A percentile compares a stretch with the other conserved stretches of the same genome.
phyloP scores from a whole-genome alignment of 53 echinoderm and acorn worm genomes.

The Temnopleurus reevesii region DNA sequence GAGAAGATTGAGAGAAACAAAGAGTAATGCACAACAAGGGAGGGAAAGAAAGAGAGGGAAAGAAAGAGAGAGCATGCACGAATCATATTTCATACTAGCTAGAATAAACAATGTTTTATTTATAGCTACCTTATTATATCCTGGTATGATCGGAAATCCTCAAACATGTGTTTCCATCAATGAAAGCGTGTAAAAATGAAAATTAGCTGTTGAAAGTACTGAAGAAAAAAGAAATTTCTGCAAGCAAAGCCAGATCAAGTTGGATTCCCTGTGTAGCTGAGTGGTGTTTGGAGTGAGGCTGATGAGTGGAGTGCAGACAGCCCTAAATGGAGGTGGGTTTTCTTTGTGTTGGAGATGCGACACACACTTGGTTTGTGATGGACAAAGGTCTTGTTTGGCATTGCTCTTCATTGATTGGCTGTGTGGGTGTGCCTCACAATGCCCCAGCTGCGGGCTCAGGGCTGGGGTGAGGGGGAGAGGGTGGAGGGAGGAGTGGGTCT shows the following conservation, averaged over 20 bases:
- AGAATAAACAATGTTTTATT: too few relatives aligned
- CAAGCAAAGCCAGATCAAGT: background rate
- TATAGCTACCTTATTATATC: too few relatives aligned
- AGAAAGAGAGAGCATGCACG: too few relatives aligned
- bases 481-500: background rate
- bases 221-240: background rate
- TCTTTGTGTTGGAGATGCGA: conserved; percentile 64
- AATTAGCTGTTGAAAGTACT: too few relatives aligned
- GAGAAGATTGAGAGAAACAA: too few relatives aligned
- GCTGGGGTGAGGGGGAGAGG: background rate
- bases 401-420: conserved; percentile 43
- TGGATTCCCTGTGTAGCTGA: background rate
- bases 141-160: too few relatives aligned
- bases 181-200: too few relatives aligned
- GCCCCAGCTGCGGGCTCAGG: background rate
- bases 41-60: too few relatives aligned
- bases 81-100: too few relatives aligned
- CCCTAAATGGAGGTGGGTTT: background rate
- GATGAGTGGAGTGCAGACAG: background rate
- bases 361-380: conserved; percentile 33
- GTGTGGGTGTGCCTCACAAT: conserved; percentile 3
- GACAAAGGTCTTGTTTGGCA: conserved; percentile 40
- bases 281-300: background rate
- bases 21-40: too few relatives aligned
- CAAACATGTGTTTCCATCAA: too few relatives aligned